These are phyloP conservation scores for Sebastes cheni DNA, from an alignment of 2,797 vertebrate genomes.

Conservation along the genomic window DNA sequence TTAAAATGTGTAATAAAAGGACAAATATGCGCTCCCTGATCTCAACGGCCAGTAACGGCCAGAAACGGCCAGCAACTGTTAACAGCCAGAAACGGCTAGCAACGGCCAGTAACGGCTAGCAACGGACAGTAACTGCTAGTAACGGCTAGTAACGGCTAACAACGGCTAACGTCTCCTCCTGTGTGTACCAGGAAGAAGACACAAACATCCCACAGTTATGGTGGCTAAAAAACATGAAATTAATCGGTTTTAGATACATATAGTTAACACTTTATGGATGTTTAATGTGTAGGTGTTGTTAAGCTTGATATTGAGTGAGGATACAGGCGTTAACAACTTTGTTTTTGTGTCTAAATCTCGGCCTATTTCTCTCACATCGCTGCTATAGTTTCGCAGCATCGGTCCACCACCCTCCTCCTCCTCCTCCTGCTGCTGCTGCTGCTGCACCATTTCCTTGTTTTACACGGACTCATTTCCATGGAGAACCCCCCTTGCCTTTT, in stretches of 20 bases:
- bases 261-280: background rate
- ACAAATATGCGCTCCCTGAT: background rate
- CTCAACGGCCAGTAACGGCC: background rate
- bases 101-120: no score
- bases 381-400: conserved; percentile 60
- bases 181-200: conserved; percentile 70
- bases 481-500: background rate
- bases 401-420: conserved; percentile 63
- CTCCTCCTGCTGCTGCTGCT: conserved; percentile 76
- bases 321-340: conserved; percentile 49
- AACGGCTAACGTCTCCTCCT: no score
- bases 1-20: conserved; percentile 13
- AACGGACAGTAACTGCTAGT: no score
- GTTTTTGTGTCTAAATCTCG: conserved; percentile 30
- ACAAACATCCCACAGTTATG: conserved; percentile 35
- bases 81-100: background rate
- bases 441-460: conserved; percentile 83
- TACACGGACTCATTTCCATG: conserved; percentile 52
- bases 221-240: background rate
- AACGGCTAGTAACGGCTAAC: no score
- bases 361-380: conserved; percentile 38
- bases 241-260: accelerated
- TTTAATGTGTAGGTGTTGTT: background rate
- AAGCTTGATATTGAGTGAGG: background rate
- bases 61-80: no score